A percentile compares a stretch with the other conserved stretches of the same genome.
Conservation (phyloP, 1,140 invertebrate genomes). For the Popillia japonica region DNA sequence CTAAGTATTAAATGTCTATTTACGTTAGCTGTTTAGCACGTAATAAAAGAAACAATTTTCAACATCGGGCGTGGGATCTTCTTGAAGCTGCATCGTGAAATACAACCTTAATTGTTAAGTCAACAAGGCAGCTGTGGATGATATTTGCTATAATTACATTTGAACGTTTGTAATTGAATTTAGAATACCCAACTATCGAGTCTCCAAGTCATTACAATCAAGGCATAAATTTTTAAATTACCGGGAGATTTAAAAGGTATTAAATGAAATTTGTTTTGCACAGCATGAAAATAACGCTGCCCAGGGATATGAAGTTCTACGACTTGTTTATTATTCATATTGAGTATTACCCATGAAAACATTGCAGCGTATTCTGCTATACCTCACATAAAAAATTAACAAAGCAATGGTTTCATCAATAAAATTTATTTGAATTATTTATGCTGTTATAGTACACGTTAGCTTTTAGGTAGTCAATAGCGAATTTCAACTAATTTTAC, state of each 20-base stretch:
- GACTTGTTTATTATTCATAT: background rate
- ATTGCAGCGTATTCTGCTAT: background rate
- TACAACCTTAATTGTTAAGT: background rate
- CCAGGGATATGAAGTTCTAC: background rate
- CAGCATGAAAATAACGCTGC: background rate
- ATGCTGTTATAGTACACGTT: too few relatives aligned
- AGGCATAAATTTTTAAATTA: background rate
- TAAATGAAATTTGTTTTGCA: background rate
- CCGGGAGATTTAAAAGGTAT: background rate
- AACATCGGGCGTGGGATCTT: background rate
- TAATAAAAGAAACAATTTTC: background rate
- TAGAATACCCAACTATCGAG: background rate
- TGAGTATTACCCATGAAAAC: background rate
- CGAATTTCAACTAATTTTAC: too few relatives aligned
- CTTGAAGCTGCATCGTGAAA: background rate
- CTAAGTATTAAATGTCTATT: background rate
- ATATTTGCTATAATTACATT: too few relatives aligned
- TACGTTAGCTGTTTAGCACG: background rate
- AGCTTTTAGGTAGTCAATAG: too few relatives aligned
- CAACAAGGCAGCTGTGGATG: background rate
- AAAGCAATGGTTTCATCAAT: background rate
- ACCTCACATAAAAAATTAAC: background rate
- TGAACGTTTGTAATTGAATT: background rate
- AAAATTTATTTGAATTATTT: background rate
- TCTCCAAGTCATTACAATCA: background rate